Evolutionary conservation across 37 sponge, comb jelly and placozoan species (phyloP).

Genomic region (Eunapius fragilis): DNA sequence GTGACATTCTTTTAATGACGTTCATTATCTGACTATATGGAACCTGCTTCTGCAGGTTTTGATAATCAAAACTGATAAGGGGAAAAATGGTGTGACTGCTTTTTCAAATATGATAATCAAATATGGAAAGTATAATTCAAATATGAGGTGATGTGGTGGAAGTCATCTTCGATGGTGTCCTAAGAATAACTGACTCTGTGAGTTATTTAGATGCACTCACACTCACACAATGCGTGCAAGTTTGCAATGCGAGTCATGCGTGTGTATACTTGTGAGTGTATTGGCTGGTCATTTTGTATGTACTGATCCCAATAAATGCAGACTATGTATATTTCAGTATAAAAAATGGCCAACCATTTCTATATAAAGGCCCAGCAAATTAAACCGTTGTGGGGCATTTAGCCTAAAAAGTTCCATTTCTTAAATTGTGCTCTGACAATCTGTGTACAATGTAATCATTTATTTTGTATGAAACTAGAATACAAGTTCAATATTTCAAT

Average conservation of each 20-base stretch:
- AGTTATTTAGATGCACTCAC: background rate
- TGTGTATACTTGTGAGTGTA: background rate
- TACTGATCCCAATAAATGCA: background rate
- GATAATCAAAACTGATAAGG: background rate
- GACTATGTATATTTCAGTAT: background rate
- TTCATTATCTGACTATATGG: background rate
- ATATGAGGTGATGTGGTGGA: background rate
- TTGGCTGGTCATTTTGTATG: background rate
- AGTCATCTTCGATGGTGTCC: background rate
- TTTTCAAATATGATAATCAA: background rate
- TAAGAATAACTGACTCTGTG: background rate
- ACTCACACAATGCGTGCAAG: background rate
- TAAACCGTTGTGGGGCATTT: background rate
- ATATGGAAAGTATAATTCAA: background rate
- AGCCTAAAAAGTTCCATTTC: background rate
- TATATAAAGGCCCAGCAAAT: background rate
- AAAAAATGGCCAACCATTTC: background rate
- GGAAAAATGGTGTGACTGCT: background rate
- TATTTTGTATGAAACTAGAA: background rate
- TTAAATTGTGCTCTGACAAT: background rate
- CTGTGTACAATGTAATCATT: background rate
- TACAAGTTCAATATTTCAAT: background rate
- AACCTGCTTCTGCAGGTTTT: background rate
- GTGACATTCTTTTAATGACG: background rate
- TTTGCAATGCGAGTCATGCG: background rate